Conservation (phyloP, 1,140 invertebrate species). For the Hyphantria cunea region DNA sequence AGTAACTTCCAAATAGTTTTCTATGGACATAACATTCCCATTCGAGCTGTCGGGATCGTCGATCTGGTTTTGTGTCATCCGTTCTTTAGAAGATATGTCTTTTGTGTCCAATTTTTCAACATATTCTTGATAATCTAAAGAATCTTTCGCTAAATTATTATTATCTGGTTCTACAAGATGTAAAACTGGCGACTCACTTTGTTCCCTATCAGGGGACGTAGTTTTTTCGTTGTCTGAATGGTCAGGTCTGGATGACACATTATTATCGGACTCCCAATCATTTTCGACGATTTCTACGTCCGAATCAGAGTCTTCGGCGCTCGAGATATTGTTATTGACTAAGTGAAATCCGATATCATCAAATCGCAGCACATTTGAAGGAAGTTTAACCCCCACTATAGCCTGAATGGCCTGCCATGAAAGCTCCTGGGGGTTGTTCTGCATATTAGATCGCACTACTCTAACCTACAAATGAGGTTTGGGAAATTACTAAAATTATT, state of each 20-base stretch:
- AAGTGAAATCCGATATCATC: constrained; percentile 80
- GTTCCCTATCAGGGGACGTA: constrained; percentile 62
- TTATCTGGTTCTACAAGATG: constrained; percentile 74
- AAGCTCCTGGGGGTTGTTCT: constrained; percentile 82
- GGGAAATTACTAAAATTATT: constrained; percentile 61
- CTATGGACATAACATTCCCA: constrained; percentile 79
- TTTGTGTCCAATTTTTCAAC: constrained; percentile 73
- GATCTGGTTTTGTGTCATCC: constrained; percentile 52
- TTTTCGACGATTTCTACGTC: constrained; percentile 81
- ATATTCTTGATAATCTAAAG: constrained; percentile 67
- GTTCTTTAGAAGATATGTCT: constrained; percentile 64
- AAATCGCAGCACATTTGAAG: constrained; percentile 78
- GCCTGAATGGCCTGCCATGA: constrained; percentile 82
- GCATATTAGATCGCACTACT: constrained; percentile 82
- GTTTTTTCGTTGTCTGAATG: constrained; percentile 73
- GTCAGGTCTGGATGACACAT: constrained; percentile 71
- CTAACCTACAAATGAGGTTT: constrained; percentile 81
- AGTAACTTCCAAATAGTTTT: constrained; percentile 81
- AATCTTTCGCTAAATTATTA: constrained; percentile 69
- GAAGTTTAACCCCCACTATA: constrained; percentile 81
- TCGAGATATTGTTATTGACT: constrained; percentile 71
- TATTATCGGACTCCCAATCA: constrained; percentile 77
- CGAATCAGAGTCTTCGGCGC: constrained; percentile 77
- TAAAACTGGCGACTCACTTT: constrained; percentile 69
- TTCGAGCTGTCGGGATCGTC: constrained; percentile 76